These are phyloP conservation scores for Nephrocerus scutellatus DNA, from an alignment of 2,888 invertebrate genomes.

Conservation along the genomic window DNA sequence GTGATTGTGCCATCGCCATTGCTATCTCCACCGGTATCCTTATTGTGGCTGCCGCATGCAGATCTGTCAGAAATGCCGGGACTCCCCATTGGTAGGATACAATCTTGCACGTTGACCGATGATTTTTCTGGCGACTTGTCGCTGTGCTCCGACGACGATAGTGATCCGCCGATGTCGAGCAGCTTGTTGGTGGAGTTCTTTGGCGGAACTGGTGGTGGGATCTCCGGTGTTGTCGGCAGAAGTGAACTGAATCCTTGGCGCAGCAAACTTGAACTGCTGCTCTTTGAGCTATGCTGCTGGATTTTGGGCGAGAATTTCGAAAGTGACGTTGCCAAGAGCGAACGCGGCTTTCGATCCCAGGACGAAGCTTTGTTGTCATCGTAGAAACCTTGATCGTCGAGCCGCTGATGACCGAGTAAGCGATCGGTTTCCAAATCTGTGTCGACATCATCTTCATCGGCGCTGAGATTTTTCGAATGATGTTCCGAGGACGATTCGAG, in stretches of 20 bases:
- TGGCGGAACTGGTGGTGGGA: constrained; percentile 39
- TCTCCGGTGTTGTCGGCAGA: constrained; percentile 44
- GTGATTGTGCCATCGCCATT: constrained; percentile 19
- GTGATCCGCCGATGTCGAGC: constrained; percentile 37
- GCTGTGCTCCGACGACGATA: constrained; percentile 46
- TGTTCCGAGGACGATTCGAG: constrained; percentile 48
- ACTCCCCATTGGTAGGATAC: constrained; percentile 49
- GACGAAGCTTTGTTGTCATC: constrained; percentile 61
- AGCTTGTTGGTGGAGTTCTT: constrained; percentile 37
- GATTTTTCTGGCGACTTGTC: constrained; percentile 51
- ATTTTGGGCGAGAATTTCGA: constrained; percentile 47
- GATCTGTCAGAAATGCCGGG: constrained; percentile 51
- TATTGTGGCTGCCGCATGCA: constrained; percentile 26
- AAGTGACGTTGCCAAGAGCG: constrained; percentile 34
- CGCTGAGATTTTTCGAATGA: constrained; percentile 59
- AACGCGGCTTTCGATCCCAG: constrained; percentile 43
- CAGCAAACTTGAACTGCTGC: constrained; percentile 24
- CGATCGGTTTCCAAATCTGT: constrained; percentile 98
- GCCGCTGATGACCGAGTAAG: constrained; percentile 85
- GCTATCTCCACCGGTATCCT: constrained; percentile 18
- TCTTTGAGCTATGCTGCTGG: constrained; percentile 40
- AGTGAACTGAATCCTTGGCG: constrained; percentile 47
- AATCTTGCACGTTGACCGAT: constrained; percentile 33
- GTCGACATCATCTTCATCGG: constrained; percentile 76
- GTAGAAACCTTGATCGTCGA: constrained; percentile 88